Evolutionary conservation across 2,888 invertebrate species (phyloP).

Genomic region (Drosophila conformis): DNA sequence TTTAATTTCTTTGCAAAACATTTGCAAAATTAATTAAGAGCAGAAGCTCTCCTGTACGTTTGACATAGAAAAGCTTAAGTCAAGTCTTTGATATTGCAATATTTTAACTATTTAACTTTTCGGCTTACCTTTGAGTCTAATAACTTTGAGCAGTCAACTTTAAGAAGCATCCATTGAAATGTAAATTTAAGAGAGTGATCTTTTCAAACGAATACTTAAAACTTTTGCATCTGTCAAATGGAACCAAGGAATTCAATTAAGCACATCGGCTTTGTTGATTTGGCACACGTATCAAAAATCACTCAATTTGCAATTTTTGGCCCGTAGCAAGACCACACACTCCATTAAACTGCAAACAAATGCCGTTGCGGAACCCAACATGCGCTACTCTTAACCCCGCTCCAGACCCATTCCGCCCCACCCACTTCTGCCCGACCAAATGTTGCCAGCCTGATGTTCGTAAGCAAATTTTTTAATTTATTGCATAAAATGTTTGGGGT

Average conservation of each 20-base stretch:
- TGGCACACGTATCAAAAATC: constrained; percentile 61
- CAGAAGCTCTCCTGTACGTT: neutral
- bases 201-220: neutral
- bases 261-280: constrained; percentile 19
- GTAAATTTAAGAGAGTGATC: neutral
- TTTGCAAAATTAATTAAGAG: neutral
- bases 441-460: constrained; percentile 43
- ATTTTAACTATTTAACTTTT: neutral
- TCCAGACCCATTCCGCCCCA: neutral
- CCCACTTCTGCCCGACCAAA: neutral
- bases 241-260: constrained; percentile 50
- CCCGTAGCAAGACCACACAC: constrained; percentile 55
- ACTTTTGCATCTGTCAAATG: constrained; percentile 35
- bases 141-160: neutral
- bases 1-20: neutral
- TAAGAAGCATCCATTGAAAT: neutral
- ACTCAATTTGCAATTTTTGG: constrained; percentile 64
- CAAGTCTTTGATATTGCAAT: neutral
- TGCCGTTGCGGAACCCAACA: constrained; percentile 33
- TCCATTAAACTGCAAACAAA: constrained; percentile 75
- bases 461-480: constrained; percentile 76
- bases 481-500: constrained; percentile 73
- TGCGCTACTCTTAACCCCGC: neutral
- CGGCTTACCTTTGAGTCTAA: neutral
- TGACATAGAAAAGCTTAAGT: neutral